Base-by-base conservation (phyloP, 2,113 vertebrate genomes). In the Gorsachius goisagi region DNA sequence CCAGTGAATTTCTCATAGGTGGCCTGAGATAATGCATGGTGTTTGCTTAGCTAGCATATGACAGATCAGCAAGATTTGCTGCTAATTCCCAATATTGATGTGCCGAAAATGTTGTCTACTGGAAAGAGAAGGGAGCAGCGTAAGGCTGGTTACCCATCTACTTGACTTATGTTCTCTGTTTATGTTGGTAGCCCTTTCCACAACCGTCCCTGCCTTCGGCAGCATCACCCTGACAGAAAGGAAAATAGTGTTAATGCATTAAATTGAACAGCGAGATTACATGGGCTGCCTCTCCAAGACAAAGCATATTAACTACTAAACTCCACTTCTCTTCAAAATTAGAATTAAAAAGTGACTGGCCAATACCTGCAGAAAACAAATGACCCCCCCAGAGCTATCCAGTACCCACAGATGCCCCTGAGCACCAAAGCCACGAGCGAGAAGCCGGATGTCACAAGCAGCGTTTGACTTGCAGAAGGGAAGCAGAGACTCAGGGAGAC, bases 361-460 rank as follows among this genome's bases (percentile, higher is more conserved):
- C 72, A 67, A 79, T 71, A 55, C 47, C 75, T 71, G 27, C 64
- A 77, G 90, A 67, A 90, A 85, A 96, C 59, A 80, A 91, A 93
- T 83, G 2, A 14, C 35, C 50, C 13, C 13, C 89, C 56, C 15
- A 17, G 59, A 93, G 89, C 76, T 14, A 32, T 13, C 59, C 47
- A 50, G 35, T 3, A 52, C 52, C 77, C 73, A 35, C n/a, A 62
- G 55, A 59, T 9, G 32, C 28, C 49, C 37, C 0, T 1, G n/a
- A 88, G 63, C 80, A n/a, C 24, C 41, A 73, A 85, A 94, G 85
- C 30, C 71, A 86, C 0, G 0, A 59, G 56, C 21, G 33, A 47
- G 80, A 52, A 74, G 21, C 7, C 5, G 9, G 17, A 24, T 24
- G 9, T 5, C 33, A 50, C 0, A 0, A 90, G 33, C 28, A 62